phyloP scores from a whole-genome alignment of 2,888 invertebrate genomes.

The Crematogaster levior region DNA sequence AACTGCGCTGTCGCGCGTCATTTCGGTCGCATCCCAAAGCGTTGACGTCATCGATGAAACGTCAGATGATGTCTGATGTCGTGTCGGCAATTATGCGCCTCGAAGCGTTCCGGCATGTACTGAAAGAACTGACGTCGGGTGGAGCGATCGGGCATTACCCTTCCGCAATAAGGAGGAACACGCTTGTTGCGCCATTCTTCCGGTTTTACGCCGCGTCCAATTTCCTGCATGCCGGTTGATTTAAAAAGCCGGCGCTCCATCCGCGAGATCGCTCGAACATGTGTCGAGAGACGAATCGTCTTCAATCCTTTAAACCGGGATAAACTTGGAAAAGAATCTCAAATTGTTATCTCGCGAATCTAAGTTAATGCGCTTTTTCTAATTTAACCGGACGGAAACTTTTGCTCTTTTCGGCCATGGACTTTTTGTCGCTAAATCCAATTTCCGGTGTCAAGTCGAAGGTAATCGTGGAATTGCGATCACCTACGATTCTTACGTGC shows the following conservation, averaged over 20 bases:
- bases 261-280: not conserved
- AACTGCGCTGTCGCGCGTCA: not conserved
- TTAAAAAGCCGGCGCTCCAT: slow-evolving; percentile 39
- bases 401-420: not conserved
- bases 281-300: not conserved
- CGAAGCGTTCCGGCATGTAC: slow-evolving; percentile 12
- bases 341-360: not conserved
- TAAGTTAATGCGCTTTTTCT: not conserved
- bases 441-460: not conserved
- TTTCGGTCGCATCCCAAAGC: not conserved
- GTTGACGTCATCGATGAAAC: slow-evolving; percentile 34
- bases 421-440: not conserved
- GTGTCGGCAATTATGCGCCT: slow-evolving; percentile 38
- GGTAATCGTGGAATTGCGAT: not conserved
- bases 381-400: not conserved
- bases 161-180: slow-evolving; percentile 55
- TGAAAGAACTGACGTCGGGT: slow-evolving; percentile 54
- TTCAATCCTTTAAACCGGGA: not conserved
- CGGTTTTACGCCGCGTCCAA: slow-evolving; percentile 53
- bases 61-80: slow-evolving; percentile 29
- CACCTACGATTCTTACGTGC: not conserved
- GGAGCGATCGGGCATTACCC: slow-evolving; percentile 59
- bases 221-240: slow-evolving; percentile 53
- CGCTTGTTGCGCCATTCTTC: slow-evolving; percentile 62
- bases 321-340: not conserved